These are phyloP conservation scores for Epistrophella euchroma DNA, from an alignment of 2,888 invertebrate genomes.

Conservation along the genomic window DNA sequence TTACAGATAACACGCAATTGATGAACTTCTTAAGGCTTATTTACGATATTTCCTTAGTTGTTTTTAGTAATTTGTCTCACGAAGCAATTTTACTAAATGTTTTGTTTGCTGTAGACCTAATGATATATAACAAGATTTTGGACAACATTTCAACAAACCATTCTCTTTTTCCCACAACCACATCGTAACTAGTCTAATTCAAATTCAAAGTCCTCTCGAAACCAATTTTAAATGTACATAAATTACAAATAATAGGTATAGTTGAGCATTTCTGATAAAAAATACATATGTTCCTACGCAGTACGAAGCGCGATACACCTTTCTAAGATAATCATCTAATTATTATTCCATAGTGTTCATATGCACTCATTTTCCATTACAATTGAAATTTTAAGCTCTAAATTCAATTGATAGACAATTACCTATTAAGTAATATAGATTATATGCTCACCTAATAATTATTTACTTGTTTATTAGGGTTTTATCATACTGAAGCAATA, in stretches of 20 bases:
- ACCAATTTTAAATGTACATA: conserved; percentile 30
- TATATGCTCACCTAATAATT: conserved; percentile 5
- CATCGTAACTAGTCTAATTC: not conserved
- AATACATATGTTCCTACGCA: not conserved
- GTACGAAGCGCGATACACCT: conserved; percentile 7
- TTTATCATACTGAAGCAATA: not conserved
- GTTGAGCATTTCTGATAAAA: not conserved
- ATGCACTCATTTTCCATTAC: conserved; percentile 13
- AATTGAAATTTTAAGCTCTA: not conserved
- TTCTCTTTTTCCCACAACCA: conserved; percentile 3
- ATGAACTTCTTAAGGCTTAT: not conserved
- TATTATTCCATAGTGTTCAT: conserved; percentile 1
- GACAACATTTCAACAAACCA: not conserved
- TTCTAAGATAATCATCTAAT: conserved; percentile 4
- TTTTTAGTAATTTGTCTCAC: not conserved
- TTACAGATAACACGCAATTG: not conserved
- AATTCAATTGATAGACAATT: not conserved
- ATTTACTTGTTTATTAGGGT: not conserved
- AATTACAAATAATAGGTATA: not conserved
- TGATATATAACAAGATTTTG: not conserved
- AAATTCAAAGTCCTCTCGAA: conserved; percentile 22
- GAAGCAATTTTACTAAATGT: not conserved
- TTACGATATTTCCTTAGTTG: not conserved
- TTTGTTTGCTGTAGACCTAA: not conserved
- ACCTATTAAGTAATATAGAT: conserved; percentile 4